Base-by-base conservation (phyloP, 2,797 vertebrate species). In the Alectoris magna region DNA sequence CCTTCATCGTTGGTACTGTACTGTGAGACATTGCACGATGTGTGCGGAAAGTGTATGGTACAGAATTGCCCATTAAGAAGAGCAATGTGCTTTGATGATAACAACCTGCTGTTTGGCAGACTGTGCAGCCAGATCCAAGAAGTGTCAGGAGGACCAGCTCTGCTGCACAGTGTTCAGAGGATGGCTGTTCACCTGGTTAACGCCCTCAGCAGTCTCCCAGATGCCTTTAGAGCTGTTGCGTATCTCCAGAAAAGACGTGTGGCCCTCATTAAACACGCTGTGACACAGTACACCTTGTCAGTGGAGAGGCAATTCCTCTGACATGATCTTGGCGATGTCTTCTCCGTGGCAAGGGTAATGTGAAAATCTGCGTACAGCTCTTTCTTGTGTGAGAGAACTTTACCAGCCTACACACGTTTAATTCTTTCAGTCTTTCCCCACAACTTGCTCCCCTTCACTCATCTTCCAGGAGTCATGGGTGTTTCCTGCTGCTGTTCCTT, bases 211-310 rank as follows among this genome's bases (percentile, higher is more conserved):
- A 67, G 59, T 38, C 2, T 87, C 34, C 48, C 18, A 62, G 38
- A 58, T 63, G 38, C 39, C 8, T 0, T 36, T 15, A 36, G 41
- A 85, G 23, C 71, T 81, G n/a, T 10, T 55, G 22, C 0, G 0
- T 51, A 3, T 49, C 67, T 87, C 91, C 82, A 36, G 38, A 66
- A 87, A 55, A 51, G 31, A 64, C 34, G 39, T 7, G 8, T 14
- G 26, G 2, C 10, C 75, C 55, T 63, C 19, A 5, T 63, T 67
- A 48, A 70, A 49, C 38, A 48, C 39, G 19, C 38, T 29, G 27
- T 34, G 23, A 27, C n/a, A 21, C 8, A 2, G 53, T 67, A 18
- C 0, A 0, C 36, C 69, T 85, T 84, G n/a, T 59, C 43, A 39
- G 1, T 26, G 9, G 46, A 51, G 81, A 72, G 59, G 27, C 7